Evolutionary conservation across 2,113 vertebrate genomes (phyloP).

Genomic region (Guaruba guarouba): DNA sequence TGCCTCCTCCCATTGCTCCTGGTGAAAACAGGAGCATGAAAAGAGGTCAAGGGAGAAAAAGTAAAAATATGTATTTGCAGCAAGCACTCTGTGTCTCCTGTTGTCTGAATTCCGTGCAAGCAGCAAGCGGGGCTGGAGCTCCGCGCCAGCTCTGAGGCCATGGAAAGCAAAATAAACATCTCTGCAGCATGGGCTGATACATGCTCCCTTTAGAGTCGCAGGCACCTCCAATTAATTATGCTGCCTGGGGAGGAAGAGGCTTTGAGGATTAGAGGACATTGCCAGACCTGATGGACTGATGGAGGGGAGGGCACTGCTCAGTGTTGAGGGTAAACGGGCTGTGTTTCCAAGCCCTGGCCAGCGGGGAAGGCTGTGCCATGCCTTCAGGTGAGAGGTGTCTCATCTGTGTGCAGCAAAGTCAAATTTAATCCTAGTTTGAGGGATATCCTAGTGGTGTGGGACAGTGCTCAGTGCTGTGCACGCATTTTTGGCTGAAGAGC

Average conservation of each 20-base stretch:
- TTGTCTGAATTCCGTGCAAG: neutral
- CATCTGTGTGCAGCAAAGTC: neutral
- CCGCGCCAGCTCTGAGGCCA: neutral
- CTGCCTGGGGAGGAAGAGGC: conserved; percentile 19
- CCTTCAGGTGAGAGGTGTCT: neutral
- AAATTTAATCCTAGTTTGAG: neutral
- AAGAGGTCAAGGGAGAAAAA: conserved; percentile 44
- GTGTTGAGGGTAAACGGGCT: neutral
- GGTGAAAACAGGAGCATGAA: conserved; percentile 19
- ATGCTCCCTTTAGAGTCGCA: neutral
- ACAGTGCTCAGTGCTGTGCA: neutral
- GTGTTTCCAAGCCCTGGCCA: neutral
- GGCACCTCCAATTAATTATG: conserved; percentile 48
- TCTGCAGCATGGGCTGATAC: conserved; percentile 14
- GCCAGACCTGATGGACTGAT: neutral
- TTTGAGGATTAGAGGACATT: neutral
- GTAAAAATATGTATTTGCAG: neutral
- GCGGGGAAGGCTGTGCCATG: rapidly evolving
- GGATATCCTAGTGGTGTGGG: neutral
- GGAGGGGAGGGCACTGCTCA: neutral
- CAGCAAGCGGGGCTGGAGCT: neutral
- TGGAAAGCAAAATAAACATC: conserved; percentile 58
- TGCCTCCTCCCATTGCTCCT: neutral
- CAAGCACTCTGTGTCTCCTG: neutral
- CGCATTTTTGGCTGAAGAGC: neutral